phyloP scores from a whole-genome alignment of 2,113 vertebrate genomes.

The Lipophrys pholis region DNA sequence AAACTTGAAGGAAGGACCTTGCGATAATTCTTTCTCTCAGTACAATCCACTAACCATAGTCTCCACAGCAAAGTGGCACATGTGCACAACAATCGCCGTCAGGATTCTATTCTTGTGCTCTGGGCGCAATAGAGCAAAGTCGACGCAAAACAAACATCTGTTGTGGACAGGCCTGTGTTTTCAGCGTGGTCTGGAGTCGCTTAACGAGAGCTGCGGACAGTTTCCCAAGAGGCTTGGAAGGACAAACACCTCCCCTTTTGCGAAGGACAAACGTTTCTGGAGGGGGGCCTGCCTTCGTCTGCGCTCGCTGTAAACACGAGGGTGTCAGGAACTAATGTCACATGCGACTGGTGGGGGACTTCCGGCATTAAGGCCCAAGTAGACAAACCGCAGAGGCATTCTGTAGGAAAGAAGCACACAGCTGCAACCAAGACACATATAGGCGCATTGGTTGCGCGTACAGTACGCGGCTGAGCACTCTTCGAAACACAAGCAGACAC shows the following conservation, averaged over 20 bases:
- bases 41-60: constrained; percentile 58
- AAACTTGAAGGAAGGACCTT: constrained; percentile 11
- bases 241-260: constrained; percentile 76
- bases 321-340: constrained; percentile 79
- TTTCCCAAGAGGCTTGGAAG: constrained; percentile 75
- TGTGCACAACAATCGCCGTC: constrained; percentile 67
- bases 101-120: constrained; percentile 78
- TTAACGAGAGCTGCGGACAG: constrained; percentile 74
- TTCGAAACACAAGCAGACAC: neutral
- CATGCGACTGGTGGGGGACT: constrained; percentile 76
- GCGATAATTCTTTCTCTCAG: constrained; percentile 46
- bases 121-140: constrained; percentile 65
- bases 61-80: constrained; percentile 70
- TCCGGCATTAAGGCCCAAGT: constrained; percentile 69
- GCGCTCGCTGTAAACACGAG: constrained; percentile 76
- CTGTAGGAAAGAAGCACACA: constrained; percentile 68
- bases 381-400: constrained; percentile 65
- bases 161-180: constrained; percentile 80
- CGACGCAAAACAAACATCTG: constrained; percentile 82
- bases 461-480: constrained; percentile 16
- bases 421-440: constrained; percentile 66
- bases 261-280: constrained; percentile 76
- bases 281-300: constrained; percentile 66
- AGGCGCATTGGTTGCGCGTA: constrained; percentile 40
- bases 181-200: constrained; percentile 78